These are phyloP conservation scores for Dioctria linearis DNA, from an alignment of 2,888 invertebrate species.

Conservation along the genomic window DNA sequence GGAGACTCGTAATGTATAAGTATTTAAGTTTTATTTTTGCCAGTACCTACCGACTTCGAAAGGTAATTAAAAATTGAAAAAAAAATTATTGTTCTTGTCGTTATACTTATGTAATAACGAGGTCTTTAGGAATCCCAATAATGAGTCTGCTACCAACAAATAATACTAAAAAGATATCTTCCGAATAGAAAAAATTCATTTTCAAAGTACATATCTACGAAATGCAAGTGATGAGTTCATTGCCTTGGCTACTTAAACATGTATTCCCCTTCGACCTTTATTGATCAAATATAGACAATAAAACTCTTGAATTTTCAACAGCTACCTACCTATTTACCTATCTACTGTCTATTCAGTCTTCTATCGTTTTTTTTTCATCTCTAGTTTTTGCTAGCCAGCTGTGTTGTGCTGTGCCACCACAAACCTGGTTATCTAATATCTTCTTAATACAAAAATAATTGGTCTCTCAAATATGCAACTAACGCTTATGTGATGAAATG, in stretches of 20 bases:
- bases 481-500: constrained; percentile 28
- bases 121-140: too few relatives aligned
- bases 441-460: constrained; percentile 1
- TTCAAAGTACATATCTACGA: too few relatives aligned
- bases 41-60: too few relatives aligned
- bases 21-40: too few relatives aligned
- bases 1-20: too few relatives aligned
- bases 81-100: too few relatives aligned
- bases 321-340: too few relatives aligned
- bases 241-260: constrained; percentile 1
- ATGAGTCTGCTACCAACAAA: too few relatives aligned
- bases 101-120: too few relatives aligned
- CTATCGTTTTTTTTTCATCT: neutral
- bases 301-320: neutral
- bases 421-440: neutral
- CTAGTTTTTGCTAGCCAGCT: constrained; percentile 17
- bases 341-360: neutral
- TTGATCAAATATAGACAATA: constrained; percentile 36
- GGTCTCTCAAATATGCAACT: constrained; percentile 11
- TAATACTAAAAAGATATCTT: too few relatives aligned
- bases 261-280: constrained; percentile 8
- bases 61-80: too few relatives aligned
- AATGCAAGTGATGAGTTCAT: constrained; percentile 18
- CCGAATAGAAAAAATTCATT: too few relatives aligned
- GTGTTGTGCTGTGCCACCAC: neutral